Conservation (phyloP, 2,888 invertebrate genomes). For the Sinodicranocentrus sp. region DNA sequence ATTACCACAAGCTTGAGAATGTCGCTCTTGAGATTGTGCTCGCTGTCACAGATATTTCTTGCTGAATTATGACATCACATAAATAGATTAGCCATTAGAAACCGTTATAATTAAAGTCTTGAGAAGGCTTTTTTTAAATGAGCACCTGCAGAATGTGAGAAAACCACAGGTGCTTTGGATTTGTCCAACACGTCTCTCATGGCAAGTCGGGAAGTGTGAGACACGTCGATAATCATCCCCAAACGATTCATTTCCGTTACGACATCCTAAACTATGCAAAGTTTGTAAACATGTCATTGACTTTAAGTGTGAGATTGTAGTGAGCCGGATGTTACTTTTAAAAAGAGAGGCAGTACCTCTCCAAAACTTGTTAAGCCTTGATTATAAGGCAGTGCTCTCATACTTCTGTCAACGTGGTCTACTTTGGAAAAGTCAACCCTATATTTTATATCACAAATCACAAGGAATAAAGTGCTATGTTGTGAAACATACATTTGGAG, state of each 20-base stretch:
- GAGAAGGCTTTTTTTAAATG: no score
- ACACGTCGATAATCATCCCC: conserved; percentile 85
- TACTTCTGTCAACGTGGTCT: conserved; percentile 60
- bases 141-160: conserved; percentile 83
- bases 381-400: conserved; percentile 48
- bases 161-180: conserved; percentile 80
- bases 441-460: conserved; percentile 1
- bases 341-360: conserved; percentile 54
- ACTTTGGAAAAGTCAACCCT: conserved; percentile 65
- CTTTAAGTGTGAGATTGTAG: neutral
- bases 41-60: conserved; percentile 81
- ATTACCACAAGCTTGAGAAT: conserved; percentile 81
- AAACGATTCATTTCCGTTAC: conserved; percentile 79
- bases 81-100: neutral
- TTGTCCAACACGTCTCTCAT: conserved; percentile 83
- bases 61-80: conserved; percentile 77
- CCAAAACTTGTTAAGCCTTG: conserved; percentile 71
- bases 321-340: neutral
- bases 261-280: conserved; percentile 67
- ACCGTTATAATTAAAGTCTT: no score
- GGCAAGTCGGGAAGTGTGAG: conserved; percentile 83
- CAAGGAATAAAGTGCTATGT: neutral
- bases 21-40: conserved; percentile 82
- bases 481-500: neutral
- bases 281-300: neutral